These are phyloP conservation scores for Oncorhynchus gorbuscha DNA, from an alignment of 2,113 vertebrate species.

Conservation along the genomic window DNA sequence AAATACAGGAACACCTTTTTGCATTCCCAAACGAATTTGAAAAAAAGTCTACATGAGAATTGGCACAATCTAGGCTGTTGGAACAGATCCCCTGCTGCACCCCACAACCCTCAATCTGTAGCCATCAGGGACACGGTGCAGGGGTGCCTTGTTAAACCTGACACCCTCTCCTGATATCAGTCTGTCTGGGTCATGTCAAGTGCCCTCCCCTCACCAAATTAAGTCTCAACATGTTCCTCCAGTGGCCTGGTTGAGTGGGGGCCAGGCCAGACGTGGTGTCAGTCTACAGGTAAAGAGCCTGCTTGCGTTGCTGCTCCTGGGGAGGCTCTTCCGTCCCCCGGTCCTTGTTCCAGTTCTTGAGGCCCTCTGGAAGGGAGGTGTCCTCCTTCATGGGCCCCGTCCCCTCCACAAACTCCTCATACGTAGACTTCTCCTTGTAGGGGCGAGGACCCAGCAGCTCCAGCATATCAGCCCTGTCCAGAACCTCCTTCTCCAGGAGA, in stretches of 20 bases:
- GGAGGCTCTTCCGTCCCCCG: constrained; percentile 18
- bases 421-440: constrained; percentile 65
- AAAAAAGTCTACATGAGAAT: not conserved
- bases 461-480: constrained; percentile 67
- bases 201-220: not conserved
- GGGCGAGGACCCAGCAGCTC: constrained; percentile 64
- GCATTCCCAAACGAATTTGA: not conserved
- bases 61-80: constrained; percentile 2
- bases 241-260: not conserved
- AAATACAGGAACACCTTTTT: not conserved
- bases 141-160: not conserved
- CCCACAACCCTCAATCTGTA: not conserved
- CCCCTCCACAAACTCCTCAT: constrained; percentile 70
- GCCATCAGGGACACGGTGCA: not conserved
- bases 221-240: not conserved
- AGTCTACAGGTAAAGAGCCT: constrained; percentile 39
- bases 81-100: not conserved
- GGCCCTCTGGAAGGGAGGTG: constrained; percentile 60
- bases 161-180: not conserved
- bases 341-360: constrained; percentile 66
- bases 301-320: constrained; percentile 35
- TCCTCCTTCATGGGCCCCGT: constrained; percentile 70
- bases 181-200: not conserved
- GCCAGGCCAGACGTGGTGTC: not conserved
- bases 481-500: constrained; percentile 71